Percentiles rank a stretch among this genome's conserved stretches.
These are phyloP conservation scores for Linnaemya tessellans DNA, from an alignment of 2,888 invertebrate species.

Conservation along the genomic window DNA sequence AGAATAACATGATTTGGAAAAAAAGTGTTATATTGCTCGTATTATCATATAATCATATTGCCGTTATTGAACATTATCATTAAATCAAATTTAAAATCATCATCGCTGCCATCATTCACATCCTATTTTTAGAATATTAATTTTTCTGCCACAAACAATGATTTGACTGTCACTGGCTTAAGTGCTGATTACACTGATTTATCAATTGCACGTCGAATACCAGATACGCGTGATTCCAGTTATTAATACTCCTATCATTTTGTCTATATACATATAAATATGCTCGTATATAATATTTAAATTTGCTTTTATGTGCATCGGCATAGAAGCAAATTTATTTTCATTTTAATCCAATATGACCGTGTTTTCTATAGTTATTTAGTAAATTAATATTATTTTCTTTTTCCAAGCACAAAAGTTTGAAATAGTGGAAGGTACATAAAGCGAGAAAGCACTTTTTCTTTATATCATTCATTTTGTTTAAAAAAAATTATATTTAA, in stretches of 20 bases:
- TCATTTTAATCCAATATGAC: not conserved
- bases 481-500: too few relatives aligned
- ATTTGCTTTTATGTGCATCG: too few relatives aligned
- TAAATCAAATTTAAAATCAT: conserved; percentile 41
- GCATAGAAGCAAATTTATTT: too few relatives aligned
- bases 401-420: too few relatives aligned
- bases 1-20: not conserved
- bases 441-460: too few relatives aligned
- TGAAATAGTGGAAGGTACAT: too few relatives aligned
- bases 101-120: conserved; percentile 7
- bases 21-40: conserved; percentile 20
- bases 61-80: conserved; percentile 20
- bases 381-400: too few relatives aligned
- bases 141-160: conserved; percentile 41
- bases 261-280: not conserved
- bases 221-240: conserved; percentile 57
- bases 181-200: conserved; percentile 33
- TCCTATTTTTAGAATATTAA: conserved; percentile 55
- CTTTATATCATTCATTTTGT: too few relatives aligned
- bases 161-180: conserved; percentile 42
- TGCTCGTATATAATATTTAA: not conserved
- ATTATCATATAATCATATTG: conserved; percentile 27
- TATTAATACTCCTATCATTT: conserved; percentile 16
- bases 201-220: conserved; percentile 46
- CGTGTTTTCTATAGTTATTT: too few relatives aligned